Evolutionary conservation across 2,113 vertebrate genomes (phyloP).

Genomic region (Cryptotis parvus): DNA sequence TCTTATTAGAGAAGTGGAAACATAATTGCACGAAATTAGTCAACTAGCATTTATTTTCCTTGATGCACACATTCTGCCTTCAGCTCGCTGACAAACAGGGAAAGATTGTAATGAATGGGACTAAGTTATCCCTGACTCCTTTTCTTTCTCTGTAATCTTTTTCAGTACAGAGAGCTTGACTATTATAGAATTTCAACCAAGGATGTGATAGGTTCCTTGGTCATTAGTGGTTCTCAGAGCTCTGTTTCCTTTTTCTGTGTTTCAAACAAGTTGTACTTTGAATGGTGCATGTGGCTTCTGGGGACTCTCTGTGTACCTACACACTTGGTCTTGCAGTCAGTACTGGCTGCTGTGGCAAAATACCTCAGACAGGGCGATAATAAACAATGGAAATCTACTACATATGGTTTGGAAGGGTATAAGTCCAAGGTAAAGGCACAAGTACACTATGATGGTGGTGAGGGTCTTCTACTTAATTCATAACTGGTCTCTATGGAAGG

Average conservation of each 20-base stretch:
- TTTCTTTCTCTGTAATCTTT: slow-evolving; percentile 1
- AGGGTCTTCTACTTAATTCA: not conserved
- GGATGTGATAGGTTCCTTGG: too few relatives aligned
- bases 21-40: not conserved
- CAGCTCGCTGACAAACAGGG: not conserved
- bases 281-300: not conserved
- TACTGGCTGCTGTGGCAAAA: too few relatives aligned
- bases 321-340: too few relatives aligned
- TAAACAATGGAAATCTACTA: too few relatives aligned
- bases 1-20: not conserved
- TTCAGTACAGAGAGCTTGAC: not conserved
- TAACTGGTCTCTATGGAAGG: not conserved
- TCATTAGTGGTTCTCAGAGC: not conserved
- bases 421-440: too few relatives aligned
- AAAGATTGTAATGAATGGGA: not conserved
- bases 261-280: not conserved
- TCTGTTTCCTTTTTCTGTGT: not conserved
- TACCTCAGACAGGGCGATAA: too few relatives aligned
- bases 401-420: too few relatives aligned
- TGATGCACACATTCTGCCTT: not conserved
- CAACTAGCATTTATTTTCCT: not conserved
- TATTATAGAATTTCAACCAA: not conserved
- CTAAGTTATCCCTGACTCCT: too few relatives aligned
- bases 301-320: too few relatives aligned
- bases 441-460: not conserved